Conservation (phyloP, 2,888 invertebrate genomes). For the Lasioglossum oenotherae region DNA sequence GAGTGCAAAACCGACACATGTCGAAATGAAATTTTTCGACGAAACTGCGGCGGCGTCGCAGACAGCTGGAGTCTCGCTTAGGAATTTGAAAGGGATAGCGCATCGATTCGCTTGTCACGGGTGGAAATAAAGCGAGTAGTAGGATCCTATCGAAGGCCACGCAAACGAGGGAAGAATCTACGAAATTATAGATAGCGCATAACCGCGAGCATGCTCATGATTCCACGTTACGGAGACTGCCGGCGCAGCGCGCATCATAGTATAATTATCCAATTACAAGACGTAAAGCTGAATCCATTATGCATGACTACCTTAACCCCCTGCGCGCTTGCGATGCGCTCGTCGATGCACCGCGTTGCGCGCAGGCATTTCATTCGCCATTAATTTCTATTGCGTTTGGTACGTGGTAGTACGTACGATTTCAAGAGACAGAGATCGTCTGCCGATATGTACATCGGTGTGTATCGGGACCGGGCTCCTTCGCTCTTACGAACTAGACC, state of each 20-base stretch:
- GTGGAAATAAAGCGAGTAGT: slow-evolving; percentile 33
- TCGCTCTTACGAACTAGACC: slow-evolving; percentile 27
- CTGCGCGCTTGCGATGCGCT: not conserved
- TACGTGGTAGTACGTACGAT: slow-evolving; percentile 33
- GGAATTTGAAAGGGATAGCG: slow-evolving; percentile 36
- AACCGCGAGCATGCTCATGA: slow-evolving; percentile 61
- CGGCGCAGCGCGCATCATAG: slow-evolving; percentile 27
- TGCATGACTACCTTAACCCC: slow-evolving; percentile 56
- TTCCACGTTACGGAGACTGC: slow-evolving; percentile 52
- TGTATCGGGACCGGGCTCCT: slow-evolving; percentile 32
- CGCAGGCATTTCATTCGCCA: slow-evolving; percentile 41
- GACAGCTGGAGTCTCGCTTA: not conserved
- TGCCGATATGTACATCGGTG: slow-evolving; percentile 14
- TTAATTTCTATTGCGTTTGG: slow-evolving; percentile 63
- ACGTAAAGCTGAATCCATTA: slow-evolving; percentile 68
- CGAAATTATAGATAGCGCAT: slow-evolving; percentile 61
- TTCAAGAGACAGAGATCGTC: slow-evolving; percentile 41
- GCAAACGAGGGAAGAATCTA: slow-evolving; percentile 46
- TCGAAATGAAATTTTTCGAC: not conserved
- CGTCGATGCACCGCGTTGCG: not conserved
- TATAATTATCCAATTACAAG: slow-evolving; percentile 70
- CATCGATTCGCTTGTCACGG: slow-evolving; percentile 27
- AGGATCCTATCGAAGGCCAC: slow-evolving; percentile 33
- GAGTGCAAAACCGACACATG: no score
- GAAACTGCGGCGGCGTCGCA: not conserved